Base-by-base conservation (phyloP, 2,113 vertebrate species). In the Phalacrocorax carbo region DNA sequence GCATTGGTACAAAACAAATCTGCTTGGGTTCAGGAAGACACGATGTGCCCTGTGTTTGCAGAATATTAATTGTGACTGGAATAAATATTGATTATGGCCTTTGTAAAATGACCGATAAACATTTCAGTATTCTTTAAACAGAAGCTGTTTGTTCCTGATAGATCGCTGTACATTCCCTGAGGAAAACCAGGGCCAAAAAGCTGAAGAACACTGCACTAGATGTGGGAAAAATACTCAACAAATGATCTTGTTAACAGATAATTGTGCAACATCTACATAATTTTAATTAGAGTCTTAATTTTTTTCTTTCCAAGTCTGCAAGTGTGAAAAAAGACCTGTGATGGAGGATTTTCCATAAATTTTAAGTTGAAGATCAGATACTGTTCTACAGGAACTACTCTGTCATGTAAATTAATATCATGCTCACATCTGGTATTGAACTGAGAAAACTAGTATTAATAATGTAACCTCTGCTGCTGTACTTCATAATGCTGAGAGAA, bases 71-170 rank as follows among this genome's bases (percentile, higher is more conserved):
- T 87, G 82, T 91, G 89, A 77, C 84, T 78, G 52, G 62, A 91
- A 95, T 90, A 95, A 96, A 94, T 91, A 96, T 93, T 90, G 89
- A 96, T 96, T 88, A 84, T 65, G 26, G 21, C 44, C 34, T 95
- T 76, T 69, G 27, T 54, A 86, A 97, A 93, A 65, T 92, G 82
- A 93, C 95, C 2, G 0, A 88, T 88, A 96, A 97, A 95, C 85
- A 92, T 86, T 92, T 88, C 76, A 46, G 61, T 78, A 90, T 90
- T 97, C 86, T 95, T 93, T 91, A 92, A 96, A 93, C 71, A 85
- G 25, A 62, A 88, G 62, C 66, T 85, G 62, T 58, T 95, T 94
- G 62, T 5, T 83, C 48, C 61, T 92, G 72, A 95, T 86, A 83
- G 87, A 94, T 86, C 88, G 40, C 44, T 57, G 44, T 58, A 30